These are phyloP conservation scores for Peromyscus californicus DNA, from an alignment of 2,113 vertebrate species.

Conservation along the genomic window DNA sequence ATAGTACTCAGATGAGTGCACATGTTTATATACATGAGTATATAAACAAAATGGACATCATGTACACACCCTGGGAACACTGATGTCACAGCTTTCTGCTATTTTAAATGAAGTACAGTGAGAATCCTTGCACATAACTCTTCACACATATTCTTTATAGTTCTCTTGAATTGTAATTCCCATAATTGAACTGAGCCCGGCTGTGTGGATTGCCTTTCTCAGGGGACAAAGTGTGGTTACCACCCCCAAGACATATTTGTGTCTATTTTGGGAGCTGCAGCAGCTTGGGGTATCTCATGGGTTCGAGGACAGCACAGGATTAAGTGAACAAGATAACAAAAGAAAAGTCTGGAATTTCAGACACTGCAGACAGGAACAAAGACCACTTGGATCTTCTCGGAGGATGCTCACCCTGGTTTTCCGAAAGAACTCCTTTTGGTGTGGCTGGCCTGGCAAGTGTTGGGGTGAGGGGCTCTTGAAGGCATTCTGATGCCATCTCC, in stretches of 20 bases:
- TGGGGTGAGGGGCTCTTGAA: neutral
- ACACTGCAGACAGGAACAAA: neutral
- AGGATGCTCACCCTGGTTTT: neutral
- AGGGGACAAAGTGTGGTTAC: neutral
- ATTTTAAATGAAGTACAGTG: neutral
- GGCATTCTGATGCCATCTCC: conserved; percentile 53
- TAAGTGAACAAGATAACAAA: neutral
- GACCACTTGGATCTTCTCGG: neutral
- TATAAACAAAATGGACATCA: no score
- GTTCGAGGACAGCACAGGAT: neutral
- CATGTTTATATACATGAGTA: no score
- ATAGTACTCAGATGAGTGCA: neutral
- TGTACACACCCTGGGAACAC: neutral
- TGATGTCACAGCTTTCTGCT: neutral
- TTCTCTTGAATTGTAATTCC: conserved; percentile 1
- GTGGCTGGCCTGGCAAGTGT: neutral
- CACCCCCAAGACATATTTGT: no score
- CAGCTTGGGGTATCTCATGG: neutral
- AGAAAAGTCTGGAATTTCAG: conserved; percentile 1
- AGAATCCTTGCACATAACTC: neutral
- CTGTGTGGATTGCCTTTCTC: neutral
- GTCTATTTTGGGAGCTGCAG: neutral
- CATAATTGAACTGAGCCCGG: neutral
- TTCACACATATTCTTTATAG: neutral
- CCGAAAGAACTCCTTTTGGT: neutral